Conservation (phyloP, 2,797 vertebrate genomes). For the Euphonia xanthogaster region DNA sequence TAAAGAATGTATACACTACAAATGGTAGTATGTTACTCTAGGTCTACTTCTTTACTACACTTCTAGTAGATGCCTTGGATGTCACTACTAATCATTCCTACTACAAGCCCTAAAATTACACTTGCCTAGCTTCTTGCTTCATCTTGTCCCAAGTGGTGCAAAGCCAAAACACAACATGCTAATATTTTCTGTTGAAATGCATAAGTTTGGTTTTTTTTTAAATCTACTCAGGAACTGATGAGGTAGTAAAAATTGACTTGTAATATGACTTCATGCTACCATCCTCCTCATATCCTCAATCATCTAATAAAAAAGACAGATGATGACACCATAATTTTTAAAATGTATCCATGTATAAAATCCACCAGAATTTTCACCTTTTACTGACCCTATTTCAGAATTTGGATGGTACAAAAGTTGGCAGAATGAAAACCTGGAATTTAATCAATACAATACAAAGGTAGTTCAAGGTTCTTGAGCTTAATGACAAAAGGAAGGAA, state of each 20-base stretch:
- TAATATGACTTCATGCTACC: neutral
- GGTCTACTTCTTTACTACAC: neutral
- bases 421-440: neutral
- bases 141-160: neutral
- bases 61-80: neutral
- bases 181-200: neutral
- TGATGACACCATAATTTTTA: neutral
- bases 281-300: neutral
- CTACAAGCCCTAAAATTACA: neutral
- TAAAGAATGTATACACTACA: neutral
- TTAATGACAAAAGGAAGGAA: neutral
- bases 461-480: neutral
- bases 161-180: neutral
- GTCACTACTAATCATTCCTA: neutral
- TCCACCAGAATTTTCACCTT: neutral
- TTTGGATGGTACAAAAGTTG: neutral
- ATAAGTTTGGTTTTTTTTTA: rapidly evolving
- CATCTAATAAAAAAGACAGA: neutral
- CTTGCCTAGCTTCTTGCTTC: neutral
- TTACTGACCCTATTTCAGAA: neutral
- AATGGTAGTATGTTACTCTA: neutral
- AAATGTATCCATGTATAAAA: neutral
- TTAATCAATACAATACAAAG: neutral
- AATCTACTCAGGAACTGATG: neutral
- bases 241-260: neutral